A percentile compares a stretch with the other conserved stretches of the same genome.
These are phyloP conservation scores for Chondrosia reniformis DNA, from an alignment of 37 sponge, comb jelly and placozoan genomes.

Conservation along the genomic window DNA sequence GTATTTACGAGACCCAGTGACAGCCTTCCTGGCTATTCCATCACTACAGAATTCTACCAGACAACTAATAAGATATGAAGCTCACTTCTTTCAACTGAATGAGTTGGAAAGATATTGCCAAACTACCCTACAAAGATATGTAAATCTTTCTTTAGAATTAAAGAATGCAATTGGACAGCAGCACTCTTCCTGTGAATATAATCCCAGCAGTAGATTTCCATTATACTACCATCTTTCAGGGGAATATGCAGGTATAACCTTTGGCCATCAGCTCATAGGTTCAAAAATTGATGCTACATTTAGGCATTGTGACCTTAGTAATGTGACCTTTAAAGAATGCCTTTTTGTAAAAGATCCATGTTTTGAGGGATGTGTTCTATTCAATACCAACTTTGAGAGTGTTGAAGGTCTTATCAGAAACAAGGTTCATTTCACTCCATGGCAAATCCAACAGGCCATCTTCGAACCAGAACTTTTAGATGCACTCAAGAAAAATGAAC, in stretches of 20 bases:
- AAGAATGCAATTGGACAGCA: no score
- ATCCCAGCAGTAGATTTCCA: no score
- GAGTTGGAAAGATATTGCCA: background rate
- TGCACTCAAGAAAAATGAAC: background rate
- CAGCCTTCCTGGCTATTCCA: background rate
- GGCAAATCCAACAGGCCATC: background rate
- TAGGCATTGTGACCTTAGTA: background rate
- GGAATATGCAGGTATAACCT: no score
- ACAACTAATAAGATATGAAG: background rate
- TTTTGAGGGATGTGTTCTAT: constrained; percentile 3
- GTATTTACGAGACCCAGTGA: background rate
- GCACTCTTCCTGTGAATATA: no score
- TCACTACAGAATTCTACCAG: no score
- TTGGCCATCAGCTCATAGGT: no score
- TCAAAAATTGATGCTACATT: background rate
- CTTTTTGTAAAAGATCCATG: background rate
- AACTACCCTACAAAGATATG: no score
- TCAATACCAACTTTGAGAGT: background rate
- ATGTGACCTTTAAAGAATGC: background rate
- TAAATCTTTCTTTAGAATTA: no score
- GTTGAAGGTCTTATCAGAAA: constrained; percentile 2
- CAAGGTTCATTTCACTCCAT: constrained; percentile 8
- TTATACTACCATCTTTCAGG: no score
- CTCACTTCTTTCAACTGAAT: background rate
- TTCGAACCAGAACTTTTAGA: constrained; percentile 2